Evolutionary conservation across 92 coral and sea anemone genomes (phyloP).

Genomic region (Zoanthus sociatus): DNA sequence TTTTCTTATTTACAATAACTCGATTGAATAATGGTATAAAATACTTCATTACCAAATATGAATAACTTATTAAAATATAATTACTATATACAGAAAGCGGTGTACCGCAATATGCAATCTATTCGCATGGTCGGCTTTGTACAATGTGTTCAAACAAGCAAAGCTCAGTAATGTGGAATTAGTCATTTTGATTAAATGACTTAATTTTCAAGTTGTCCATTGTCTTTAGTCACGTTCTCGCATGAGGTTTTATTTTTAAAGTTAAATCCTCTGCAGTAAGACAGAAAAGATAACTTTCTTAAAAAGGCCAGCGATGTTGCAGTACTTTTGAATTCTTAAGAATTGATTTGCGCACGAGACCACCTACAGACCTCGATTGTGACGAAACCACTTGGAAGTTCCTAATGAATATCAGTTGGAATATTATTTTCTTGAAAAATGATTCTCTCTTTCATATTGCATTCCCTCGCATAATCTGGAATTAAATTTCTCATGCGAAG

Average conservation of each 20-base stretch:
- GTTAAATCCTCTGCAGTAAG: background rate
- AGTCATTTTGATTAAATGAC: background rate
- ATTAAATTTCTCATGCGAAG: conserved; percentile 5
- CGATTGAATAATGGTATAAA: background rate
- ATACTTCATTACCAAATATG: background rate
- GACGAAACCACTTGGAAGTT: too few species aligned
- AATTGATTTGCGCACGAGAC: background rate
- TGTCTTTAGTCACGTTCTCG: background rate
- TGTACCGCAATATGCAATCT: background rate
- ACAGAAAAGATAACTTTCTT: background rate
- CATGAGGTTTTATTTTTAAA: background rate
- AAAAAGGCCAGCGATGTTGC: background rate
- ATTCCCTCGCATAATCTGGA: background rate
- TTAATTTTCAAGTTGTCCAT: background rate
- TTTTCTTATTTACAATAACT: background rate
- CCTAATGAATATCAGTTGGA: background rate
- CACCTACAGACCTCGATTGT: background rate
- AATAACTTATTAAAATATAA: background rate
- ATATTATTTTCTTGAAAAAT: background rate
- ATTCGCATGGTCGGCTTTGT: too few species aligned
- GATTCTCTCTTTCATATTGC: background rate
- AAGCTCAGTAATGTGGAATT: background rate
- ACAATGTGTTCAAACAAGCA: background rate
- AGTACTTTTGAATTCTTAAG: background rate
- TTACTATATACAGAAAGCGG: background rate